Evolutionary conservation across 2,113 vertebrate genomes (phyloP).

Genomic region (Scatophagus argus): DNA sequence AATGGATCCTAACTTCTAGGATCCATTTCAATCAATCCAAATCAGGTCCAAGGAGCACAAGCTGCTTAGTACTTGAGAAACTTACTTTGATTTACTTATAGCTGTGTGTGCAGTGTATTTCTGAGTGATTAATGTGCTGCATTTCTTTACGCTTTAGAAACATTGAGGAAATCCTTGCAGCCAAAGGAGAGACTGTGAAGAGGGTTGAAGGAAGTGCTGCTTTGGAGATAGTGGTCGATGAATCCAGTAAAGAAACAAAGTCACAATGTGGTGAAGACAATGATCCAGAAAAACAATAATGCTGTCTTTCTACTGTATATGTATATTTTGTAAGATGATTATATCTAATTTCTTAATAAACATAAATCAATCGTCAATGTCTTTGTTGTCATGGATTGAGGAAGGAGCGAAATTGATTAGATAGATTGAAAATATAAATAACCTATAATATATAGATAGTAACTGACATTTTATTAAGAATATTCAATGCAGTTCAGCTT

Average conservation of each 20-base stretch:
- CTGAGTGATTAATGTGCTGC: not conserved
- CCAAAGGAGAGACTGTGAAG: slow-evolving; percentile 90
- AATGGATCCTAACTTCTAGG: no score
- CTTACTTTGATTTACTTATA: not conserved
- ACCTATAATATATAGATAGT: not conserved
- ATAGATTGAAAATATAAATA: not conserved
- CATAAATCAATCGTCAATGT: not conserved
- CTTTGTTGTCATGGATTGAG: not conserved
- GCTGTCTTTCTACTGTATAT: not conserved
- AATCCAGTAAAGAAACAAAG: slow-evolving; percentile 55
- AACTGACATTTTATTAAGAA: not conserved
- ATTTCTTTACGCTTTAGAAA: slow-evolving; percentile 83
- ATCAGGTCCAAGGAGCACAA: not conserved
- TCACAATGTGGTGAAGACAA: slow-evolving; percentile 27
- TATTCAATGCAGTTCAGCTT: not conserved
- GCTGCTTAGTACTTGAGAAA: not conserved
- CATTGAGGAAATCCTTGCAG: slow-evolving; percentile 95
- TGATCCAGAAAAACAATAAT: slow-evolving; percentile 58
- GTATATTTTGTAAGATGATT: slow-evolving; percentile 11
- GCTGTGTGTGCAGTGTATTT: not conserved
- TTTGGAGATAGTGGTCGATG: slow-evolving; percentile 85
- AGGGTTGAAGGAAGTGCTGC: slow-evolving; percentile 83
- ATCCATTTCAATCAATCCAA: no score
- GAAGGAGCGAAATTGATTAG: no score
- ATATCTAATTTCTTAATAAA: slow-evolving; percentile 50